Evolutionary conservation across 2,797 vertebrate genomes (phyloP).

Genomic region (Setipinna tenuifilis): DNA sequence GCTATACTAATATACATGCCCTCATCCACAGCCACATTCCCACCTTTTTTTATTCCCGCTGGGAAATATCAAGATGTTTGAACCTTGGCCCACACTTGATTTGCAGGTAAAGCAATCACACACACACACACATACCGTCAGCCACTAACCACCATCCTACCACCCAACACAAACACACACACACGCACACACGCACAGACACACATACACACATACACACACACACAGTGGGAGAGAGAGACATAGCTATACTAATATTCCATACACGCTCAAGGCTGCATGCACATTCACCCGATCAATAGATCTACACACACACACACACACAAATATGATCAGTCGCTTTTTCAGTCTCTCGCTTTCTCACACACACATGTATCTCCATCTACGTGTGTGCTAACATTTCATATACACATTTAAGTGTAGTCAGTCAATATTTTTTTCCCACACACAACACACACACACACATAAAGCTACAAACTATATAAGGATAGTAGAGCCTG

Average conservation of each 20-base stretch:
- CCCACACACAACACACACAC: slow-evolving; percentile 55
- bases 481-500: slow-evolving; percentile 32
- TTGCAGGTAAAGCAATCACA: background rate
- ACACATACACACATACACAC: background rate
- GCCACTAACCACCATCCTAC: too few species aligned
- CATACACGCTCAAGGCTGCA: background rate
- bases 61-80: slow-evolving; percentile 10
- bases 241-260: background rate
- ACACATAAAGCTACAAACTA: slow-evolving; percentile 20
- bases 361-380: background rate
- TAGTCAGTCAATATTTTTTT: too few species aligned
- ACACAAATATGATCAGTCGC: background rate
- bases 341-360: too few species aligned
- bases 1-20: too few species aligned
- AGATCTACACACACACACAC: background rate
- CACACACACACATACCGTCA: background rate
- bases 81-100: background rate
- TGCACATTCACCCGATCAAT: background rate
- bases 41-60: background rate
- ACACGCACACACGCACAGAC: too few species aligned
- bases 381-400: background rate
- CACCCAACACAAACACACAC: too few species aligned
- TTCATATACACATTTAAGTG: too few species aligned
- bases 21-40: background rate
- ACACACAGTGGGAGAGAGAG: background rate